phyloP scores from a whole-genome alignment of 2,888 invertebrate species.

The Linyphia triangularis region DNA sequence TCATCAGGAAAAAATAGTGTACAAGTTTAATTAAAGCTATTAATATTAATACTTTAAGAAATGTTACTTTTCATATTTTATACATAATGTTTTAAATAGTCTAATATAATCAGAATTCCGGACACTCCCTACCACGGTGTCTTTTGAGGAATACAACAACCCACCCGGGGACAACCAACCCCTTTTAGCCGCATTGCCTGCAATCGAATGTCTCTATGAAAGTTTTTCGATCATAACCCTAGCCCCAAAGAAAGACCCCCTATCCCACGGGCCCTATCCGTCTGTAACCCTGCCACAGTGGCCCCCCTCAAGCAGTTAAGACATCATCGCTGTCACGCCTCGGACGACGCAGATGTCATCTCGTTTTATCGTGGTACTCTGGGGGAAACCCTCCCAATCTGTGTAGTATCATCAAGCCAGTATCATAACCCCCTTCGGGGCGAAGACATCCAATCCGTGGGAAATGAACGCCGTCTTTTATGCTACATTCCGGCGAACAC shows the following conservation, averaged over 20 bases:
- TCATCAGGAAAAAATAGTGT: no score
- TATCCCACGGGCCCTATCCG: slow-evolving; percentile 60
- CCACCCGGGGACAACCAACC: background rate
- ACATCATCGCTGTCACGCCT: slow-evolving; percentile 64
- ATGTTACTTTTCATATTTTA: no score
- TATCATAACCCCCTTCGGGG: slow-evolving; percentile 29
- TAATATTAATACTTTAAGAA: no score
- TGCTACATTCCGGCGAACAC: background rate
- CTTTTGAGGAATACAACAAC: background rate
- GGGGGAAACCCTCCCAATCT: slow-evolving; percentile 5
- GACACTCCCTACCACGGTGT: background rate
- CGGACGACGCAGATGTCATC: slow-evolving; percentile 42
- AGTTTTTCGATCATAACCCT: slow-evolving; percentile 63
- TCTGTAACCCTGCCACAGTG: background rate
- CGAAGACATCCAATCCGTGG: slow-evolving; percentile 64
- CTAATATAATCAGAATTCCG: no score
- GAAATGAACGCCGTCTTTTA: slow-evolving; percentile 45
- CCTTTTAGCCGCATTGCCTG: background rate
- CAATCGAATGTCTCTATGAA: slow-evolving; percentile 20
- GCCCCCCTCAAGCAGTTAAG: slow-evolving; percentile 48
- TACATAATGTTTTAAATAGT: no score
- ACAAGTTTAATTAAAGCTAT: no score
- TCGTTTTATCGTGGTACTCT: slow-evolving; percentile 16
- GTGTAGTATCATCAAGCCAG: slow-evolving; percentile 8
- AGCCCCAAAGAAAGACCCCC: background rate